Evolutionary conservation across 2,888 invertebrate species (phyloP), one percentile per base, ranked within the genome.

Genomic region (Chloroclystis v-ata): DNA sequence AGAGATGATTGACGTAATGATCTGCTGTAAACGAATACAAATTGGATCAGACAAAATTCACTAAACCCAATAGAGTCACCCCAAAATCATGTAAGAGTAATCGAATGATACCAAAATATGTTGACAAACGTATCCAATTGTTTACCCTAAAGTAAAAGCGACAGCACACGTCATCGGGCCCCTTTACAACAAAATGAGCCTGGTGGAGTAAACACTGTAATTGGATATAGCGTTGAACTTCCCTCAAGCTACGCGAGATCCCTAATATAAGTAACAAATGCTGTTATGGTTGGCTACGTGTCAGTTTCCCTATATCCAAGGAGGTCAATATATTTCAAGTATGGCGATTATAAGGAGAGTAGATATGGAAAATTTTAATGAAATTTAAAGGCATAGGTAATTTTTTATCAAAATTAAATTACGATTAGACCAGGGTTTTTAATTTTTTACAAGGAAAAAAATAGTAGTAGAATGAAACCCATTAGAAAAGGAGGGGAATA

Each of bases 201-300:
- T 53, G 55, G 60, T 60, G 57, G 59, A 61, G 71, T 69, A 70
- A 69, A 70, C 65, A 73, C 53, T 56, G 72, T 67, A 67, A 71
- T 71, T 67, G 64, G 69, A 72, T 68, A 69, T 61, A 60, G 50
- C 52, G 40, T 48, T 40, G 43, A 55, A 50, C 52, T 58, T 62
- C 59, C 62, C 58, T 50, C 59, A 59, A 56, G 56, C 58, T 63
- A 35, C 46, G 47, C 56, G 43, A 54, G 54, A 45, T 26, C 40
- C 43, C 38, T 48, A 52, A 46, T 52, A 54, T 50, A 45, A 56
- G 48, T 49, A 56, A 50, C 47, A 53, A 47, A 47, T 47, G 47
- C 43, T 38, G 2, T 40, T 41, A 47, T 38, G 20, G 40, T 28
- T 54, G 46, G 49, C 50, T 54, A 44, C 43, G 13, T 4, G 32